Percentiles rank a stretch among this genome's conserved stretches.
These are phyloP conservation scores for Beroe forskalii DNA, from an alignment of 37 sponge, comb jelly and placozoan species.

Conservation along the genomic window DNA sequence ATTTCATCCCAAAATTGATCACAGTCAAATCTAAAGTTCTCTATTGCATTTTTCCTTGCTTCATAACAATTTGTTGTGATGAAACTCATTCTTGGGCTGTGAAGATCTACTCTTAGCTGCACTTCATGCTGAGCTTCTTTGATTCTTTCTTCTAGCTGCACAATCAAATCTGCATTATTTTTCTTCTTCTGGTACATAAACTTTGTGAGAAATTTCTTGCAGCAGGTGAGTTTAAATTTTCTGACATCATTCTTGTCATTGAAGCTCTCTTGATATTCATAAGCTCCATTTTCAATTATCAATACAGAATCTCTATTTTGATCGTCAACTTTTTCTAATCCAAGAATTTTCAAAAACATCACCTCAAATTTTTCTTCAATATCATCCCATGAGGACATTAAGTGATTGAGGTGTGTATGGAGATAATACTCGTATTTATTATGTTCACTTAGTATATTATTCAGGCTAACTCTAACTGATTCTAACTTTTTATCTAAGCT, in stretches of 20 bases:
- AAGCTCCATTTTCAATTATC: too few relatives aligned
- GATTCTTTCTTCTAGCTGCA: too few relatives aligned
- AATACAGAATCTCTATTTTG: too few relatives aligned
- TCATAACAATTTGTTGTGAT: background rate
- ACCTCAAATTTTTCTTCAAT: background rate
- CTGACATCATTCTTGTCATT: background rate
- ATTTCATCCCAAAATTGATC: slow-evolving; percentile 16
- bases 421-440: background rate
- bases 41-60: background rate
- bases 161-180: background rate
- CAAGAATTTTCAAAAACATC: background rate
- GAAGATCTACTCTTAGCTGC: background rate
- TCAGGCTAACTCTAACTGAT: background rate
- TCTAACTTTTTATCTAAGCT: background rate
- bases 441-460: background rate
- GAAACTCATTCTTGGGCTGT: background rate
- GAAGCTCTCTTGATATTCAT: too few relatives aligned
- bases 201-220: background rate
- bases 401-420: background rate
- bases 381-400: background rate
- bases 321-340: background rate
- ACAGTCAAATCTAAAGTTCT: background rate
- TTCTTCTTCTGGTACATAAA: background rate
- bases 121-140: slow-evolving; percentile 1
- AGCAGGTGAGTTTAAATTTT: background rate